Base-by-base conservation (phyloP, 2,888 invertebrate species). In the Drosophila paramelanica region DNA sequence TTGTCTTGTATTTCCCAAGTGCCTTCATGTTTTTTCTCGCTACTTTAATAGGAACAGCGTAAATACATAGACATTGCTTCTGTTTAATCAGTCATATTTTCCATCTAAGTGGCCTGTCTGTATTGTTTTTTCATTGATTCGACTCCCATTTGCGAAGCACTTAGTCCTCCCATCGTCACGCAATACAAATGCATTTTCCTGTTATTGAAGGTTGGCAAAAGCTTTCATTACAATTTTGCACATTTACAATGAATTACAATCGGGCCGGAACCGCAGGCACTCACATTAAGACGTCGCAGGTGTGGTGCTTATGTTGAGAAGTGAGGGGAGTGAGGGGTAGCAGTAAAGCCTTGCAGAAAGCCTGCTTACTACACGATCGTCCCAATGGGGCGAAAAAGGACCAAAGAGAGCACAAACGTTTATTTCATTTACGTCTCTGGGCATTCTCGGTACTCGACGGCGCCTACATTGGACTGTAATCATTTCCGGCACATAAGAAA, bases 281-380 rank as follows among this genome's bases (percentile, higher is more conserved):
- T 69, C 61, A 33, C 66, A 62, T 59, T 70, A 41, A 56, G 51
- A 42, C 5, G 27, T 14, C 42, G 13, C 50, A 62, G 50, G 45
- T 66, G 57, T 42, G n/a, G 11, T 7, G 42, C 14, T 7, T 10
- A 11, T 6, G 55, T 27, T 38, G 41, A 23, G 23, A 23, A 3
- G 23, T 1, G 31, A 41, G 43, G n/a, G 1, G 23, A n/a, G 25
- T 1, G 3, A 4, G 39, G 52, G 42, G 33, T 57, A 53, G 53
- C 60, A 66, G 65, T 81, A 70, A 88, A 87, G 77, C 68, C 77
- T 74, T 78, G 76, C 36, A 45, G 31, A 46, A 51, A 57, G 41
- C 36, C 45, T 25, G 77, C 65, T 57, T 57, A 46, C 58, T 67
- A 61, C 55, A 67, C 8, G 25, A 33, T 2, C 31, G 33, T 62